Evolutionary conservation across 2,113 vertebrate genomes (phyloP).

Genomic region (Poecilia latipinna): DNA sequence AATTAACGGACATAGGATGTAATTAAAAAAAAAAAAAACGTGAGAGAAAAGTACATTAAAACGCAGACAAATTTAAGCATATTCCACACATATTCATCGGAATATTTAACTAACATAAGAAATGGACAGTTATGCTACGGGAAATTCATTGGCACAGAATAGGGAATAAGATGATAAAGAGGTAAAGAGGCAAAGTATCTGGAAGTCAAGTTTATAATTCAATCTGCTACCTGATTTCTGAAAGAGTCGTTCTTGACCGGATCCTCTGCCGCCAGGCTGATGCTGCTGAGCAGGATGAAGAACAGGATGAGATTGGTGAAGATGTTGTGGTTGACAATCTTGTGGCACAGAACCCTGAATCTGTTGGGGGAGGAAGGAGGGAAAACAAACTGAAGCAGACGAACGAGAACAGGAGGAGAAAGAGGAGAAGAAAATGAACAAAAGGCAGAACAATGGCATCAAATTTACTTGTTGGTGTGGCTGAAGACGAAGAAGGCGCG

Average conservation of each 20-base stretch:
- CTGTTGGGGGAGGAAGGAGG: conserved; percentile 64
- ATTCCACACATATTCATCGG: not conserved
- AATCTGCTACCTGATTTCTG: conserved; percentile 88
- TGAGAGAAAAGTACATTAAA: not conserved
- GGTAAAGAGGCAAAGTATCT: not conserved
- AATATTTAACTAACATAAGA: not conserved
- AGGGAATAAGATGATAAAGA: not conserved
- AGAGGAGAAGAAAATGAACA: not conserved
- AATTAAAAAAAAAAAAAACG: not conserved
- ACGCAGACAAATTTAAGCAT: not conserved
- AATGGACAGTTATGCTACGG: not conserved
- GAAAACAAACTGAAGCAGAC: not conserved
- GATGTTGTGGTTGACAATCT: conserved; percentile 96
- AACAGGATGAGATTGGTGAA: conserved; percentile 99
- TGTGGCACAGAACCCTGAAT: conserved; percentile 96
- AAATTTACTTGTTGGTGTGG: conserved; percentile 91
- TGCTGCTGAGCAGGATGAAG: conserved; percentile 99
- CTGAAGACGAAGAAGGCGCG: conserved; percentile 97
- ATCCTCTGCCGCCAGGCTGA: conserved; percentile 97
- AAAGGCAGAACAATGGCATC: not conserved
- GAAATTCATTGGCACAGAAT: not conserved
- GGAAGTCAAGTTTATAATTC: not conserved
- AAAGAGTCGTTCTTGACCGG: conserved; percentile 92
- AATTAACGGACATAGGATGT: not conserved
- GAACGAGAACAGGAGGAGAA: not conserved